Conservation (phyloP, 2,113 vertebrate species). For the Epinephelus cyanopodus region DNA sequence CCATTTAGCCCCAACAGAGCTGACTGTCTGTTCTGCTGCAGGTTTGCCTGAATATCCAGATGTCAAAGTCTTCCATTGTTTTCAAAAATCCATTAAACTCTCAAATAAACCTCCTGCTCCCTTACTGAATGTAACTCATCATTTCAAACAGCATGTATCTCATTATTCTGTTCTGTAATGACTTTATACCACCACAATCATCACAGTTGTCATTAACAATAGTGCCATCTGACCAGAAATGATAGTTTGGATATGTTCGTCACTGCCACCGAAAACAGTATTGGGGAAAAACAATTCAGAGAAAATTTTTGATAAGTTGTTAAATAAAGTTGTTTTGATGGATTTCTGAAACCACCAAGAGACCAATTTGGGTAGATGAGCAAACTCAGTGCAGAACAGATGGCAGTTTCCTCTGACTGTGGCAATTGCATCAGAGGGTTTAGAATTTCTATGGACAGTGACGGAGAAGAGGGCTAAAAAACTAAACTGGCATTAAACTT, state of each 20-base stretch:
- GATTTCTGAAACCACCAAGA: slow-evolving; percentile 4
- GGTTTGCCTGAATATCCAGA: slow-evolving; percentile 1
- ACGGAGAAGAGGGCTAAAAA: not conserved
- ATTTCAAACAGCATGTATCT: slow-evolving; percentile 10
- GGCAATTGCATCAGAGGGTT: not conserved
- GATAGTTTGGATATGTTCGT: not conserved
- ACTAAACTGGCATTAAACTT: not conserved
- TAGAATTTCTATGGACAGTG: not conserved
- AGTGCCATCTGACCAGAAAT: not conserved
- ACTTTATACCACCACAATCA: not conserved
- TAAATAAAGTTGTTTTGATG: slow-evolving; percentile 3
- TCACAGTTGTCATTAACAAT: slow-evolving; percentile 14
- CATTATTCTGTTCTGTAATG: too few species aligned
- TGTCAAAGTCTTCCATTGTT: slow-evolving; percentile 1
- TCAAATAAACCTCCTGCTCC: not conserved
- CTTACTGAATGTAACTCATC: not conserved
- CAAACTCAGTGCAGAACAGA: not conserved
- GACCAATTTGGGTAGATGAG: not conserved
- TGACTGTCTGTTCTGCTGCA: not conserved
- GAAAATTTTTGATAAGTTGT: not conserved
- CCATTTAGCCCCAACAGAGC: slow-evolving; percentile 10
- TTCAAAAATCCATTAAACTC: slow-evolving; percentile 24
- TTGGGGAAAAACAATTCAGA: not conserved
- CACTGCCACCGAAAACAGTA: not conserved
- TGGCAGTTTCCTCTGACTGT: not conserved